Evolutionary conservation across 1,140 invertebrate genomes (phyloP).

Genomic region (Heliconius hewitsoni): DNA sequence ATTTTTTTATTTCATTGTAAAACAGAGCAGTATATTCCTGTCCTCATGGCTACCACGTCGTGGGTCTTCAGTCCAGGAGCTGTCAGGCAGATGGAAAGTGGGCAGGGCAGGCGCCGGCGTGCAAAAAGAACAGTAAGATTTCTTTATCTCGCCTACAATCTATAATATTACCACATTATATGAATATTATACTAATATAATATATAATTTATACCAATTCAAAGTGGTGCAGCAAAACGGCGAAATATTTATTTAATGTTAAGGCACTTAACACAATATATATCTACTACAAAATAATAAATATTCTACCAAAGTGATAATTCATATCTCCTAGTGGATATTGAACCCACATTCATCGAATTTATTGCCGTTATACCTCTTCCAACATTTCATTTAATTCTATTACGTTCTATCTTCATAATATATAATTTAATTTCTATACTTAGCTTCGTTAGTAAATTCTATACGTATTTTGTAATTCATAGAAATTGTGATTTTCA

Average conservation of each 20-base stretch:
- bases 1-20: background rate
- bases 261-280: too few species aligned
- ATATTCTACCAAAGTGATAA: too few species aligned
- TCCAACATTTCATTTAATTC: background rate
- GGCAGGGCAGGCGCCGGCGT: slow-evolving; percentile 92
- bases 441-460: background rate
- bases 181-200: too few species aligned
- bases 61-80: slow-evolving; percentile 90
- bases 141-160: background rate
- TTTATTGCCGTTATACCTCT: too few species aligned
- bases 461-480: background rate
- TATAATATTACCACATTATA: too few species aligned
- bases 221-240: too few species aligned
- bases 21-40: slow-evolving; percentile 90
- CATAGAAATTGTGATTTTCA: background rate
- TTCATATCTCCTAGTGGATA: too few species aligned
- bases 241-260: too few species aligned
- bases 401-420: background rate
- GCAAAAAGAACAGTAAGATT: slow-evolving; percentile 91
- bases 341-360: background rate
- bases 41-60: slow-evolving; percentile 91
- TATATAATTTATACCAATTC: too few species aligned
- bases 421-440: background rate
- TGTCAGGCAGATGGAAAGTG: slow-evolving; percentile 96
- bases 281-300: too few species aligned